Evolutionary conservation across 2,113 vertebrate genomes (phyloP).

Genomic region (Microcebus lehilahytsara): DNA sequence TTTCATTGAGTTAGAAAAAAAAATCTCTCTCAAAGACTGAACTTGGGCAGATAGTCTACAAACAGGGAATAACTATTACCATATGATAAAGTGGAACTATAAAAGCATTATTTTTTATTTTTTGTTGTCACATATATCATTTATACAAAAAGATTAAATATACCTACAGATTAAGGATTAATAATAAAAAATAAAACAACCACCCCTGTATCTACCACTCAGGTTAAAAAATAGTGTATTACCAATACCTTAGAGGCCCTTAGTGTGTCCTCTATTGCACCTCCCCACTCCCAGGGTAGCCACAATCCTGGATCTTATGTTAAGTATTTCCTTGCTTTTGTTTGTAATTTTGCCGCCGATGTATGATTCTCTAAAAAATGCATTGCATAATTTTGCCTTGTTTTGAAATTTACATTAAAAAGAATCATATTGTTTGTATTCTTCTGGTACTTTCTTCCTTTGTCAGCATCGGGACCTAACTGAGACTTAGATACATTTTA

Average conservation of each 20-base stretch:
- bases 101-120: background rate
- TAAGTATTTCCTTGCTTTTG: background rate
- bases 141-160: slow-evolving; percentile 6
- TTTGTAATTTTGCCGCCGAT: background rate
- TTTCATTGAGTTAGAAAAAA: slow-evolving; percentile 53
- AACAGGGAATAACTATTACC: background rate
- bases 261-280: background rate
- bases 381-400: background rate
- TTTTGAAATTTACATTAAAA: slow-evolving; percentile 17
- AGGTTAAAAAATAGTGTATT: background rate
- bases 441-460: background rate
- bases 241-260: background rate
- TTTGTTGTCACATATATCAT: background rate
- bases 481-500: background rate
- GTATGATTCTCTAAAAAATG: background rate
- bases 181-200: slow-evolving; percentile 34
- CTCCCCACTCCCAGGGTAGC: background rate
- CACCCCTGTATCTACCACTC: background rate
- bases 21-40: background rate
- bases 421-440: background rate
- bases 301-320: background rate
- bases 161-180: background rate
- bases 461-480: background rate
- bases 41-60: background rate
- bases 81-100: background rate